Evolutionary conservation across 2,797 vertebrate species (phyloP).

Genomic region (Acrossocheilus wenchowensis): DNA sequence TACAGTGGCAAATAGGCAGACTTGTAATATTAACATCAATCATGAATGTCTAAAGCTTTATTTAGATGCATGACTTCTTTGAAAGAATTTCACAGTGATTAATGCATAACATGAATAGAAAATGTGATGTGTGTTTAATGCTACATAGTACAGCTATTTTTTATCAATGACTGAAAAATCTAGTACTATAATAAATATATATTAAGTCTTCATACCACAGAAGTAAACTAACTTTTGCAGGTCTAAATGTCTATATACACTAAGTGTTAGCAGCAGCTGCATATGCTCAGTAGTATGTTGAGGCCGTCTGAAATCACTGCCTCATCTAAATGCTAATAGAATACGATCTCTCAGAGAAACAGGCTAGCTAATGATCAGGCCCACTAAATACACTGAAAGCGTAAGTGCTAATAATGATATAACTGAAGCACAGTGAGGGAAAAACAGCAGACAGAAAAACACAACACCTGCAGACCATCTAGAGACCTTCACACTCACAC

Average conservation of each 20-base stretch:
- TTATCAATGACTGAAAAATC: not conserved
- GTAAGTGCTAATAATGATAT: constrained; percentile 67
- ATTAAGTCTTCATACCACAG: not conserved
- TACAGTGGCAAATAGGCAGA: not conserved
- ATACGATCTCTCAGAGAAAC: constrained; percentile 65
- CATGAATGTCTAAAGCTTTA: constrained; percentile 10
- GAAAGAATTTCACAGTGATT: not conserved
- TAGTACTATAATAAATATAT: not conserved
- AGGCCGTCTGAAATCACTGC: constrained; percentile 22
- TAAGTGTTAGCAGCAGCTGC: constrained; percentile 18
- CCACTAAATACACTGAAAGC: constrained; percentile 65
- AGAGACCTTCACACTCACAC: not conserved
- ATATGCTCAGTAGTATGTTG: constrained; percentile 14
- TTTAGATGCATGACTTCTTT: not conserved
- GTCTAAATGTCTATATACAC: constrained; percentile 12
- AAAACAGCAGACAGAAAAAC: constrained; percentile 55
- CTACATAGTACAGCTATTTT: not conserved
- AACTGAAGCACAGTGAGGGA: constrained; percentile 59
- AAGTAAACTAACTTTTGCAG: not conserved
- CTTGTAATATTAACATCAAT: not conserved
- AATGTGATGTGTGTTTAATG: not conserved
- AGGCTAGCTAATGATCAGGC: constrained; percentile 67
- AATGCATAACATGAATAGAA: not conserved
- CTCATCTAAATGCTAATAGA: constrained; percentile 78
- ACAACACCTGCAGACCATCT: constrained; percentile 53